Conservation (phyloP, 2,888 invertebrate species). For the Platycnemis pennipes region DNA sequence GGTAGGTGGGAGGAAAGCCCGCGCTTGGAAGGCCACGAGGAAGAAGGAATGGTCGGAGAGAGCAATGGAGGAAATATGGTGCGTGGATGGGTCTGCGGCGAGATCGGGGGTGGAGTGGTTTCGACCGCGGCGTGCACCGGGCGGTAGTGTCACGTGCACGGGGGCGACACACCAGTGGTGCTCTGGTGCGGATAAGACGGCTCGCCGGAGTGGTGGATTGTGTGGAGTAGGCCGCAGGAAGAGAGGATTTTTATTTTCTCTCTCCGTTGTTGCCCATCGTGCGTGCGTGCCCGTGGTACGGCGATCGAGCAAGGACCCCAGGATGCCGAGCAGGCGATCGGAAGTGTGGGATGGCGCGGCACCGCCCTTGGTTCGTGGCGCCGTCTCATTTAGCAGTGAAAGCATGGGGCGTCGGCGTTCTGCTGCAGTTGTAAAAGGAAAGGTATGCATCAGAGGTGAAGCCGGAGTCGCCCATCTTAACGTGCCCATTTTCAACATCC, state of each 20-base stretch:
- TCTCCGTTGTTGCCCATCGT: not conserved
- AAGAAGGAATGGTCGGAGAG: conserved; percentile 45
- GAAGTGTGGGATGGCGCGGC: conserved; percentile 60
- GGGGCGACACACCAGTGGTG: too few relatives aligned
- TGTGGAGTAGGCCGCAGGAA: not conserved
- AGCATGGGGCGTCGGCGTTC: conserved; percentile 48
- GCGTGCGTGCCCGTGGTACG: not conserved
- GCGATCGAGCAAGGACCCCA: not conserved
- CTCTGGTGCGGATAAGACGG: conserved; percentile 19
- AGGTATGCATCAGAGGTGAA: conserved; percentile 24
- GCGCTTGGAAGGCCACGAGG: conserved; percentile 62
- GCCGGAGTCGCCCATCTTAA: not conserved
- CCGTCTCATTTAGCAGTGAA: conserved; percentile 20
- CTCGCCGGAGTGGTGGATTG: not conserved
- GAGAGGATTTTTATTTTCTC: not conserved
- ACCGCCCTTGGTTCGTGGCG: conserved; percentile 60
- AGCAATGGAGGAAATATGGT: conserved; percentile 37
- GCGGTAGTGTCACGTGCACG: conserved; percentile 54
- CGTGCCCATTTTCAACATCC: not conserved
- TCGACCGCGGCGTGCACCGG: not conserved
- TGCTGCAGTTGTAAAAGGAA: not conserved
- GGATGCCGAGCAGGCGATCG: conserved; percentile 26
- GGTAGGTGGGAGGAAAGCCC: conserved; percentile 63
- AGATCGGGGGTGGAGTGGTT: not conserved
- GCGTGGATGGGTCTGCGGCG: conserved; percentile 15